Evolutionary conservation across 2,797 vertebrate species (phyloP).

Genomic region (Pseudotriccus pelzelni): DNA sequence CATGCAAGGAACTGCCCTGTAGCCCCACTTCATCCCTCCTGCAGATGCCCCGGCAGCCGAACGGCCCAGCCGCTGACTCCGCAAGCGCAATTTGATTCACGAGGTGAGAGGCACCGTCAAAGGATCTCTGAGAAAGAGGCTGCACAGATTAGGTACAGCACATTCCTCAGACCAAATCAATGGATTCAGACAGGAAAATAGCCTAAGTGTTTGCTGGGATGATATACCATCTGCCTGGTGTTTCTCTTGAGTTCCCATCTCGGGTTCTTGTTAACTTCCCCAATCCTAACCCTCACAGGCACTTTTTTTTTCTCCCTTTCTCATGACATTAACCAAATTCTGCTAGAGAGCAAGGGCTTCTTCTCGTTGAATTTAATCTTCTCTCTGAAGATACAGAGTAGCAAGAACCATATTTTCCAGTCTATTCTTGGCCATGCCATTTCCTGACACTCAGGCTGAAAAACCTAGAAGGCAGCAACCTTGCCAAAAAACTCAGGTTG

Average conservation of each 20-base stretch:
- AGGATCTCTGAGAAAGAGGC: neutral
- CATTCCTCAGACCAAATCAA: neutral
- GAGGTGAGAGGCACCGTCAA: neutral
- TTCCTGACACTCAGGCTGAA: conserved; percentile 4
- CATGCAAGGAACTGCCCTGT: neutral
- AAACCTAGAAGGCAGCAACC: conserved; percentile 24
- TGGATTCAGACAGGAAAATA: neutral
- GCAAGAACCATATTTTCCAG: neutral
- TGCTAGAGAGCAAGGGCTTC: neutral
- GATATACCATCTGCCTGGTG: neutral
- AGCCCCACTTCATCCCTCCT: neutral
- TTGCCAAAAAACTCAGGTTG: conserved; percentile 18
- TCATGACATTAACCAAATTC: neutral
- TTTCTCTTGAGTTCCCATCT: neutral
- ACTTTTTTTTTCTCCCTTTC: neutral
- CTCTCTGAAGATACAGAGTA: neutral
- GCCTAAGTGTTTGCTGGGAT: neutral
- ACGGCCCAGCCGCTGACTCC: neutral
- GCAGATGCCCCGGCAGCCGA: neutral
- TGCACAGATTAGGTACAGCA: neutral
- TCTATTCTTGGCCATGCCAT: conserved; percentile 7
- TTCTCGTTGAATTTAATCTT: neutral
- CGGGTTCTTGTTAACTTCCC: neutral
- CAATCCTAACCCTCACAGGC: neutral
- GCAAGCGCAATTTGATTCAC: neutral